These are phyloP conservation scores for Tyrannus savana DNA, from an alignment of 2,113 vertebrate genomes.

Conservation along the genomic window DNA sequence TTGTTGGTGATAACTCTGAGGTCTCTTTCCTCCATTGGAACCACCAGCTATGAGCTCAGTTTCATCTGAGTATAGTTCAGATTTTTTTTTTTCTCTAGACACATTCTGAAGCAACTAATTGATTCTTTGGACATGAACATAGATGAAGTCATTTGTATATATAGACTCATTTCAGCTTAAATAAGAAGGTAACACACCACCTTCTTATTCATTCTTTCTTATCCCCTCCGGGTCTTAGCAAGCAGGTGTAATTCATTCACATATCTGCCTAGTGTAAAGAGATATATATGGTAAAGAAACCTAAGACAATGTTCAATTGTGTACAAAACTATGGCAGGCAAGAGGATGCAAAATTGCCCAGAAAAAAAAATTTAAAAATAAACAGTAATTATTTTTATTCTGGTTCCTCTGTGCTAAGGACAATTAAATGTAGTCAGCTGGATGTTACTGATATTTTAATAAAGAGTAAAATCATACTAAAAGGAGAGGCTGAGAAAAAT, in stretches of 20 bases:
- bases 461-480: no score
- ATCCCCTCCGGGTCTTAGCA: neutral
- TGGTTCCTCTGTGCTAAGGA: no score
- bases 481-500: no score
- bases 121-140: no score
- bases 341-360: neutral
- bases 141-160: no score
- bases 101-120: no score
- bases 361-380: neutral
- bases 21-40: neutral
- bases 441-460: no score
- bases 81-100: no score
- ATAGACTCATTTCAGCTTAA: neutral
- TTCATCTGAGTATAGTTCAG: neutral
- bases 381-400: neutral
- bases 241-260: neutral
- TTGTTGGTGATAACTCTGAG: neutral
- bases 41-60: neutral
- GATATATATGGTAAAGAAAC: neutral
- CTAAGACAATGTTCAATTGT: neutral
- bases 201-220: neutral
- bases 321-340: neutral
- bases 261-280: neutral
- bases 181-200: neutral
- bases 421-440: no score